phyloP scores from a whole-genome alignment of 2,888 invertebrate genomes.

The Melipona bicolor region DNA sequence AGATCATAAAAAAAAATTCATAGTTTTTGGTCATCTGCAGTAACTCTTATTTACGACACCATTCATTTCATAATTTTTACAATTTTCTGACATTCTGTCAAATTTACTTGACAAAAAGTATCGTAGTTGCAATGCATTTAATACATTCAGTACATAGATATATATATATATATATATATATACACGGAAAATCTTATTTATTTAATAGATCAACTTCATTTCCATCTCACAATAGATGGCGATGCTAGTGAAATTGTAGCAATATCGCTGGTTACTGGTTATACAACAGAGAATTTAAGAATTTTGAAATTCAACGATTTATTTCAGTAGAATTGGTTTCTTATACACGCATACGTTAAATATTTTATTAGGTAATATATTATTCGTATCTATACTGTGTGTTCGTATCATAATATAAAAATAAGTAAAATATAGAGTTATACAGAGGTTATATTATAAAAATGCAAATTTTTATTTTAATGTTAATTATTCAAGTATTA shows the following conservation, averaged over 20 bases:
- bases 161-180: background rate
- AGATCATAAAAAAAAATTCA: no score
- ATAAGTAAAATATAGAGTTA: background rate
- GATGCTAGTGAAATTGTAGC: background rate
- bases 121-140: no score
- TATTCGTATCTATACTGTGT: background rate
- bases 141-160: no score
- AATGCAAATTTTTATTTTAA: background rate
- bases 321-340: background rate
- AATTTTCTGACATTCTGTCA: background rate
- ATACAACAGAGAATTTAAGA: background rate
- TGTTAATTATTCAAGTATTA: background rate
- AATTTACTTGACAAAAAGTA: background rate
- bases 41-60: no score
- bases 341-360: background rate
- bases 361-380: background rate
- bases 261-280: background rate
- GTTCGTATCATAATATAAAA: background rate
- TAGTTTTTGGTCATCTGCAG: no score
- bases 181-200: background rate
- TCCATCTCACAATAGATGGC: background rate
- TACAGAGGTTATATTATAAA: conserved; percentile 5
- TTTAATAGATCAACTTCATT: background rate
- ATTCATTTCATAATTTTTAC: background rate
- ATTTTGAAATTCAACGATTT: background rate